A percentile compares a stretch with the other conserved stretches of the same genome.
Evolutionary conservation across 2,888 invertebrate genomes (phyloP).

Genomic region (Thymelicus lineola): DNA sequence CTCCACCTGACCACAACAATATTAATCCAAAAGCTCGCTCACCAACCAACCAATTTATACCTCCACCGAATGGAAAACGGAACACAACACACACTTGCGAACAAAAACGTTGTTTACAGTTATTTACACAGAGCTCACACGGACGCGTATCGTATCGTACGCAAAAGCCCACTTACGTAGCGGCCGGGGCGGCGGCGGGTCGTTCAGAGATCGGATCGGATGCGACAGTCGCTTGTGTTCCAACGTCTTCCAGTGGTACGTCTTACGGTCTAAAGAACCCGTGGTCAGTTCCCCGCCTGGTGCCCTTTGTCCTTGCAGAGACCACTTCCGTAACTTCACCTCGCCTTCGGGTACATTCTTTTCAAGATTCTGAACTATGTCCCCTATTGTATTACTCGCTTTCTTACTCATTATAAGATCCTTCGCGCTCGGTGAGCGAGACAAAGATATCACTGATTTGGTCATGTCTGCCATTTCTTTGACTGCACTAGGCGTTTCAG

Average conservation of each 20-base stretch:
- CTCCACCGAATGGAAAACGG: constrained; percentile 38
- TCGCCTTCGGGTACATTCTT: constrained; percentile 51
- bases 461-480: constrained; percentile 65
- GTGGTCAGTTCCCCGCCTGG: constrained; percentile 58
- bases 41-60: background rate
- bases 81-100: constrained; percentile 40
- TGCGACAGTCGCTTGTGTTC: constrained; percentile 79
- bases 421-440: constrained; percentile 72
- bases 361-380: constrained; percentile 62
- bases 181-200: constrained; percentile 63
- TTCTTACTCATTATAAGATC: constrained; percentile 52
- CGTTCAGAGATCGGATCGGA: constrained; percentile 74
- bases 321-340: constrained; percentile 59
- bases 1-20: constrained; percentile 1
- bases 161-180: constrained; percentile 78
- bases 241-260: constrained; percentile 76
- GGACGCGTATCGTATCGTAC: constrained; percentile 40
- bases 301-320: constrained; percentile 63
- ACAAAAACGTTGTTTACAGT: constrained; percentile 56
- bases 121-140: constrained; percentile 70
- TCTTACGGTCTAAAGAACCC: constrained; percentile 67
- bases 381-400: constrained; percentile 52
- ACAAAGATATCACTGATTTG: constrained; percentile 70
- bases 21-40: constrained; percentile 4
- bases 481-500: constrained; percentile 36